Evolutionary conservation across 2,888 invertebrate genomes (phyloP).

Genomic region (Perdita meconis): DNA sequence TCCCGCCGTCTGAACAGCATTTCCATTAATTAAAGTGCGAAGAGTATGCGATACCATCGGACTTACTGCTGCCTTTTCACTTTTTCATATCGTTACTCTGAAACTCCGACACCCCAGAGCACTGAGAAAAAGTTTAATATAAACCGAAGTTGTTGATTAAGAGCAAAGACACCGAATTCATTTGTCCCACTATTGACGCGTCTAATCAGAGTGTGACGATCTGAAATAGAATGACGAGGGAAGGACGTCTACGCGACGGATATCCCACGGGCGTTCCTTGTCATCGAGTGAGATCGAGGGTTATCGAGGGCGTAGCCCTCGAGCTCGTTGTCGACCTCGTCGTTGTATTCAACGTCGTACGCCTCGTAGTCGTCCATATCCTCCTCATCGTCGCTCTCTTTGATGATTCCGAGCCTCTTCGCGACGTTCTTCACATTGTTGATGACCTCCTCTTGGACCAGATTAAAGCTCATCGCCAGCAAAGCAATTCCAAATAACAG

Average conservation of each 20-base stretch:
- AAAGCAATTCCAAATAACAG: constrained; percentile 97
- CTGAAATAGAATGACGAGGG: not conserved
- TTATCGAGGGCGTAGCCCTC: constrained; percentile 59
- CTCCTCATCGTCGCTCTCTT: constrained; percentile 88
- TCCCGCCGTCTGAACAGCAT: too few species aligned
- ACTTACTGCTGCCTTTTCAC: too few species aligned
- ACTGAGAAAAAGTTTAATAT: too few species aligned
- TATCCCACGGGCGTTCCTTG: constrained; percentile 45
- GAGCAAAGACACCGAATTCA: too few species aligned
- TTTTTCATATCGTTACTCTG: too few species aligned
- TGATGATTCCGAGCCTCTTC: constrained; percentile 94
- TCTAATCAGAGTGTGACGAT: not conserved
- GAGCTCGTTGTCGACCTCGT: constrained; percentile 69
- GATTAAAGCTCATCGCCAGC: constrained; percentile 97
- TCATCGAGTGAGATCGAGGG: constrained; percentile 53
- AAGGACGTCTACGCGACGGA: constrained; percentile 24
- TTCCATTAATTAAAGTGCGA: too few species aligned
- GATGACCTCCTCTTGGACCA: constrained; percentile 97
- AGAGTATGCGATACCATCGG: too few species aligned
- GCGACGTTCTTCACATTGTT: constrained; percentile 94
- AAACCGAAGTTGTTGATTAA: too few species aligned
- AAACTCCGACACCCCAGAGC: too few species aligned
- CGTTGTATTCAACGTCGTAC: constrained; percentile 73
- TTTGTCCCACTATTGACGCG: too few species aligned
- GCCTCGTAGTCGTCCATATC: constrained; percentile 83